A percentile compares a stretch with the other conserved stretches of the same genome.
Evolutionary conservation across 2,113 vertebrate species (phyloP).

Genomic region (Gobius niger): DNA sequence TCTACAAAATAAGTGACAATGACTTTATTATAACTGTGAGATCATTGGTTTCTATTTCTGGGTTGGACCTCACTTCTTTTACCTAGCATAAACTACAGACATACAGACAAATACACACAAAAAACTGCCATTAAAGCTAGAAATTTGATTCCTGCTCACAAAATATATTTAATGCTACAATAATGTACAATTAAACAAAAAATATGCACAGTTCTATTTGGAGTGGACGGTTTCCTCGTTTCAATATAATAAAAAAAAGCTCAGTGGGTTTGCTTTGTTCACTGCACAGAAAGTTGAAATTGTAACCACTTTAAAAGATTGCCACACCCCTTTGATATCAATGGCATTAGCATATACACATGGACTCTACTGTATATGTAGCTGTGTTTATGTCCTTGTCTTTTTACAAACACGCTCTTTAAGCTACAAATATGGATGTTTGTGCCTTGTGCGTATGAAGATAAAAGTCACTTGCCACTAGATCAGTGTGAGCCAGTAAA

Average conservation of each 20-base stretch:
- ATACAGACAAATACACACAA: no score
- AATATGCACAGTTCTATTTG: background rate
- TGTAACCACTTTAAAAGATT: background rate
- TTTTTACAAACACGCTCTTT: constrained; percentile 28
- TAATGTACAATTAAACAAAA: background rate
- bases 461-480: constrained; percentile 56
- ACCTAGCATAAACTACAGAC: no score
- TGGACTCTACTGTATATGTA: constrained; percentile 13
- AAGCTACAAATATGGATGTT: constrained; percentile 45
- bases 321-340: background rate
- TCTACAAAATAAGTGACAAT: no score
- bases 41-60: no score
- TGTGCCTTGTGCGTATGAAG: constrained; percentile 46
- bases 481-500: constrained; percentile 58
- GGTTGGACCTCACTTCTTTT: no score
- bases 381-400: background rate
- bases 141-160: background rate
- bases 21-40: no score
- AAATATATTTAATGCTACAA: background rate
- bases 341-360: background rate
- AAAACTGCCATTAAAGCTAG: no score
- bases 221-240: no score
- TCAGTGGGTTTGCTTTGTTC: background rate
- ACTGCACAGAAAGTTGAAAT: background rate
- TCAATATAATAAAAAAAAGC: background rate